Conservation (phyloP, 2,797 vertebrate species). For the Moxostoma hubbsi region DNA sequence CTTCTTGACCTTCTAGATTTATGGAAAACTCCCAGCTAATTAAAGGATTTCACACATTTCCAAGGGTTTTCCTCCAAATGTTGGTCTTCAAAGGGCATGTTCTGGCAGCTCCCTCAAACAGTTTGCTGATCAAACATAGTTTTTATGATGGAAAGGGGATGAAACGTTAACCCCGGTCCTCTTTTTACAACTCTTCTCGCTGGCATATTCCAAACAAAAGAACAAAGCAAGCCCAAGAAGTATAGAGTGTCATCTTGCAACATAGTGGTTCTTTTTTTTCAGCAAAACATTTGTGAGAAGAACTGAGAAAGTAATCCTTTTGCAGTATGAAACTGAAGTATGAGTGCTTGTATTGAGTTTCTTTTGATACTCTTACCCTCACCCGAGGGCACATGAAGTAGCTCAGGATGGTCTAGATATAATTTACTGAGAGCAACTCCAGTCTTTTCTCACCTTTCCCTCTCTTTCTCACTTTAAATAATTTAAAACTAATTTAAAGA, state of each 20-base stretch:
- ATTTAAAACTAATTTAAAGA: no score
- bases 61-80: constrained; percentile 36
- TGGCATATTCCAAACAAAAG: constrained; percentile 71
- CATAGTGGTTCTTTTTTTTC: constrained; percentile 44
- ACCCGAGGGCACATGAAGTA: constrained; percentile 56
- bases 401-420: constrained; percentile 56
- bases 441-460: constrained; percentile 24
- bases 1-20: constrained; percentile 35
- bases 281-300: constrained; percentile 1
- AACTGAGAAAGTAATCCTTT: not conserved
- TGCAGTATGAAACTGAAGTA: constrained; percentile 31
- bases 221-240: constrained; percentile 63
- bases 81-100: constrained; percentile 30
- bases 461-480: not conserved
- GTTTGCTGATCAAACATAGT: constrained; percentile 12
- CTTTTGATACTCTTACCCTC: constrained; percentile 16
- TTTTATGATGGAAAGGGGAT: constrained; percentile 25
- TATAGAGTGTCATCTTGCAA: constrained; percentile 65
- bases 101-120: constrained; percentile 41
- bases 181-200: constrained; percentile 24
- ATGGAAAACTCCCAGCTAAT: constrained; percentile 39
- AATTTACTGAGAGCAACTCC: constrained; percentile 59
- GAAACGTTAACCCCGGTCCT: constrained; percentile 41
- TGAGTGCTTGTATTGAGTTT: constrained; percentile 47
- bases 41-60: constrained; percentile 34